Base-by-base conservation (phyloP, 1,140 invertebrate genomes). In the Heliconius melpomene region DNA sequence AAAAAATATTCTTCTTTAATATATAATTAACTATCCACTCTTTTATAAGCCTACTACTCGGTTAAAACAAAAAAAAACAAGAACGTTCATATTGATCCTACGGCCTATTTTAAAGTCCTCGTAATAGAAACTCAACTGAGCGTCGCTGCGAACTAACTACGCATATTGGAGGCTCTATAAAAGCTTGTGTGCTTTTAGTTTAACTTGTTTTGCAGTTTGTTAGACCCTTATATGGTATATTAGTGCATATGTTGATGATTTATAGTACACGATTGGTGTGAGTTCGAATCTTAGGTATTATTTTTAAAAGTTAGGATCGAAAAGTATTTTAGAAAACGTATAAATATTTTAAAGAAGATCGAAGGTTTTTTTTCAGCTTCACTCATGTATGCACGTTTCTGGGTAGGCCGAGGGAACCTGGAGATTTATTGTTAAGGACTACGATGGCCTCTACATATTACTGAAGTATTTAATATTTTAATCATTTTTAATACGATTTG, bases 71-170 rank as follows among this genome's bases (percentile, higher is more conserved):
- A 46, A 26, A 32, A 46, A 66, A 26, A 26, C 60, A 66, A 66
- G 23, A 66, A 66, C 26, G 11, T 66, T 13, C 11, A 66, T 66
- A 66, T 66, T 66, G 57, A 66, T 66, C 57, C 57, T 66, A 66
- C 57, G 57, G 57, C 57, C 57, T 66, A 66, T 66, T 66, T 66
- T 66, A 66, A 66, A 66, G 57, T 66, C 20, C 57, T 26, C 57
- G 57, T 66, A 26, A 66, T 66, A 66, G 57, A 66, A 66, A 66
- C 57, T 66, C 57, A 66, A 66, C 57, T 66, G 57, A 29, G 57
- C 57, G 57, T 66, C 11, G 20, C 57, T 66, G 11, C 57, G 23
- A 66, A 29, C 57, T 66, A 66, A 66, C 57, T 66, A 66, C 20
- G 23, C 57, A 66, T 26, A 66, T 66, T 66, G 57, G 57, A 66